phyloP scores from a whole-genome alignment of 2,888 invertebrate genomes.

The Drosophila birchii region DNA sequence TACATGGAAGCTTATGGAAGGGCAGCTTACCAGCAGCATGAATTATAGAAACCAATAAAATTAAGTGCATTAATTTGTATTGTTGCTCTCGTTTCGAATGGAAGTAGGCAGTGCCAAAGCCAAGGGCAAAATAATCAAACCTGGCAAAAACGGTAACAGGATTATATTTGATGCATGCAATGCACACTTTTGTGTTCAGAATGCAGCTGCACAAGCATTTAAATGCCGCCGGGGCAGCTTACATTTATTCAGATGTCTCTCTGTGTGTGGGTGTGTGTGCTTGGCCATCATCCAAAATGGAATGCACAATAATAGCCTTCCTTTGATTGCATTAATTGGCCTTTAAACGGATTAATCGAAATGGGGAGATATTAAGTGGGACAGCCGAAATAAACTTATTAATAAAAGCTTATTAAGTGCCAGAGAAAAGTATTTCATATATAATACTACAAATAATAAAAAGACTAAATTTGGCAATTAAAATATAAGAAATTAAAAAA shows the following conservation, averaged over 20 bases:
- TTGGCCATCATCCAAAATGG: conserved; percentile 3
- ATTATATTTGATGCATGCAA: conserved; percentile 34
- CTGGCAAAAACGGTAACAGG: conserved; percentile 40
- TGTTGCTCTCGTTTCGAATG: conserved; percentile 41
- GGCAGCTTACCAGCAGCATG: conserved; percentile 54
- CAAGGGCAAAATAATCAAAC: conserved; percentile 48
- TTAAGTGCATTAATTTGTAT: conserved; percentile 62
- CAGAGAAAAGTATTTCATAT: background rate
- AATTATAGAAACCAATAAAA: conserved; percentile 69
- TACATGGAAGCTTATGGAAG: conserved; percentile 19
- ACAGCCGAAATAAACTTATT: background rate
- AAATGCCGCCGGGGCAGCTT: conserved; percentile 39
- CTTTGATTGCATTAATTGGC: conserved; percentile 37
- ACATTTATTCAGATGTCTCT: conserved; percentile 11
- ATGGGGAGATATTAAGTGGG: background rate
- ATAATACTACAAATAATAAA: background rate
- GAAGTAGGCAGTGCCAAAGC: conserved; percentile 37
- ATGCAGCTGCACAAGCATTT: conserved; percentile 22
- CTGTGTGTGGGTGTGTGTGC: background rate
- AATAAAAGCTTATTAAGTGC: background rate
- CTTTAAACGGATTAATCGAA: conserved; percentile 17
- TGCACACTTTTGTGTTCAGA: conserved; percentile 19
- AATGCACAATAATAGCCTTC: conserved; percentile 9
- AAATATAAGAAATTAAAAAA: background rate
- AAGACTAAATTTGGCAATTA: background rate